Base-by-base conservation (phyloP, 2,797 vertebrate genomes). In the Pseudotriccus pelzelni region DNA sequence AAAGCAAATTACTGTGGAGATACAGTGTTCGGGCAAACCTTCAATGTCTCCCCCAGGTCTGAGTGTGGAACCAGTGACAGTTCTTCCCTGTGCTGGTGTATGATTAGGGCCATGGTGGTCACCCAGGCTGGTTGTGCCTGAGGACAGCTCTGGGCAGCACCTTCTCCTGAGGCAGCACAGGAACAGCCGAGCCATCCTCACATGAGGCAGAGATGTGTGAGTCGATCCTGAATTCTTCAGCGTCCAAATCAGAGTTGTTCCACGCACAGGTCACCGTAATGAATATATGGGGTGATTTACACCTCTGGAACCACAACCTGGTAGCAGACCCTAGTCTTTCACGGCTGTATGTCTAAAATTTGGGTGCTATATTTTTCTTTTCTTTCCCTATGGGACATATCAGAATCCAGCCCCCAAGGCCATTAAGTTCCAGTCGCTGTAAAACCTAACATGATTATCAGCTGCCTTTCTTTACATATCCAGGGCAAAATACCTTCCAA, bases 141-240 rank as follows among this genome's bases (percentile, higher is more conserved):
- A 92, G 72, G 93, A 41, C 86, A 94, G 89, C 94, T 66, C 68
- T 50, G 72, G 72, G 96, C 96, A 91, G 79, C n/a, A 15, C 49
- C 81, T 86, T 64, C 86, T 93, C 90, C 93, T 56, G 60, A 39
- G 77, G 83, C 92, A 92, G 12, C 0, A 12, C 41, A 69, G 47
- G 3, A 28, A 19, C 52, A 84, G 90, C 77, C 6, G 6, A 88
- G 39, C 55, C 58, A 47, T 53, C 53, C 73, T 64, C 55, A 55
- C 9, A 1, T 11, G 63, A 77, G 84, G 69, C 84, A 74, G n/a
- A 59, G 68, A 8, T 23, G 43, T 5, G 11, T 11, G 43, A 89
- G 53, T 34, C 30, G 19, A 58, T 59, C 47, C 37, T 56, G 59
- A 49, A 46, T 47, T 56, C 11, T 90, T 74, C 9, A 2, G 14